A percentile compares a stretch with the other conserved stretches of the same genome.
Evolutionary conservation across 1,140 invertebrate genomes (phyloP).

Genomic region (Ganaspis sp.): DNA sequence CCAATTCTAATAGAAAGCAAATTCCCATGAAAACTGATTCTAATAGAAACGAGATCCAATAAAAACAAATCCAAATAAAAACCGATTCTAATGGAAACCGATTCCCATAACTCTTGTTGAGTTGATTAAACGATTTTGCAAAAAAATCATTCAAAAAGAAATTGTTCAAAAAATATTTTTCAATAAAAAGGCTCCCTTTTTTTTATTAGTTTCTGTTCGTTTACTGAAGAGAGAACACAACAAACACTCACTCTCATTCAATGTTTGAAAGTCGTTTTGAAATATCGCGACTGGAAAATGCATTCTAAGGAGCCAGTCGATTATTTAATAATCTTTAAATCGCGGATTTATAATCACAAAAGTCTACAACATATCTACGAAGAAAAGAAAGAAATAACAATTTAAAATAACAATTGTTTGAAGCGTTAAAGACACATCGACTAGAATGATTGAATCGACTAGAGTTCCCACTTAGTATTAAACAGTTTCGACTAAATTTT

Average conservation of each 20-base stretch:
- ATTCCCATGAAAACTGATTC: no score
- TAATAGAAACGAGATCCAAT: no score
- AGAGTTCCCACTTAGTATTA: constrained; percentile 60
- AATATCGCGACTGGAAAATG: constrained; percentile 24
- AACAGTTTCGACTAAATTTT: not conserved
- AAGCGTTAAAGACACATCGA: constrained; percentile 57
- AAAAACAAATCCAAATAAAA: no score
- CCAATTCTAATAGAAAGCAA: no score
- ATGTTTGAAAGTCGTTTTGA: constrained; percentile 39
- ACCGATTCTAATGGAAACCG: no score
- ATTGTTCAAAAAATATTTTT: no score
- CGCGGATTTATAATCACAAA: not conserved
- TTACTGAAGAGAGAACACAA: no score
- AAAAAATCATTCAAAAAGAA: no score
- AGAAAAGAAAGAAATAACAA: constrained; percentile 1
- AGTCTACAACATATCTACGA: constrained; percentile 27
- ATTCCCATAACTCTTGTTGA: no score
- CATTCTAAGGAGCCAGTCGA: not conserved
- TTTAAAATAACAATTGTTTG: constrained; percentile 35
- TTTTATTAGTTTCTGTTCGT: no score
- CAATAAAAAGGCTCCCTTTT: no score
- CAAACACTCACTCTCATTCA: not conserved
- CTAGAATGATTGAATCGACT: constrained; percentile 69
- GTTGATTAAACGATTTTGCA: no score
- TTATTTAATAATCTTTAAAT: not conserved